Evolutionary conservation across 2,888 invertebrate genomes (phyloP).

Genomic region (Abrostola tripartita): DNA sequence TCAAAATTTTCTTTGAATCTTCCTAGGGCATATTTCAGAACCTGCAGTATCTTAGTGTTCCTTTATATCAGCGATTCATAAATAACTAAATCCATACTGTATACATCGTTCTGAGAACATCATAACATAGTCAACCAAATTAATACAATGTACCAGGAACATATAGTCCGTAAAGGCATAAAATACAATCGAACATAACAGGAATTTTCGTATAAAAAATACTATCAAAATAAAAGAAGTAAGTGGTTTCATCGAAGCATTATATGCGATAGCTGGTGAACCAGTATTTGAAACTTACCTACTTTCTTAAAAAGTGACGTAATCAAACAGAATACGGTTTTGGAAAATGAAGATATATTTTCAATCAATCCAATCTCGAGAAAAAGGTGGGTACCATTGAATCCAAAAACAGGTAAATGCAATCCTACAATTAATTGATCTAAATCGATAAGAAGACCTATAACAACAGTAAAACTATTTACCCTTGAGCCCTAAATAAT

Average conservation of each 20-base stretch:
- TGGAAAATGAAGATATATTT: no score
- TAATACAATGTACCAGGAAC: slow-evolving; percentile 40
- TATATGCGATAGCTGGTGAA: slow-evolving; percentile 12
- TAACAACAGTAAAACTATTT: slow-evolving; percentile 23
- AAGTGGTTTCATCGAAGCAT: slow-evolving; percentile 7
- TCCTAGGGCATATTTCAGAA: background rate
- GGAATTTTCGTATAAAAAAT: slow-evolving; percentile 18
- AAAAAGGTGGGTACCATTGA: no score
- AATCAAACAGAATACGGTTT: no score
- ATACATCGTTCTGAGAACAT: no score
- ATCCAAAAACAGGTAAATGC: no score
- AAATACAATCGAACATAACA: slow-evolving; percentile 22
- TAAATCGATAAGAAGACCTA: slow-evolving; percentile 1
- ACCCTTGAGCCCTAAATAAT: slow-evolving; percentile 7
- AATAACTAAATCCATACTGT: no score
- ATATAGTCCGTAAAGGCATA: slow-evolving; percentile 16
- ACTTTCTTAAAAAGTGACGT: no score
- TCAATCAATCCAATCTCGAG: no score
- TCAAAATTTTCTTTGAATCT: no score
- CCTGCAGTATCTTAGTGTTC: no score
- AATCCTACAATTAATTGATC: no score
- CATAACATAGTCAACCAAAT: slow-evolving; percentile 18
- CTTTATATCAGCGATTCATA: no score
- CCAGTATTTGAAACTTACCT: slow-evolving; percentile 5
- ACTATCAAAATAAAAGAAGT: slow-evolving; percentile 7